Base-by-base conservation (phyloP, 2,113 vertebrate species). In the Anolis sagrei region DNA sequence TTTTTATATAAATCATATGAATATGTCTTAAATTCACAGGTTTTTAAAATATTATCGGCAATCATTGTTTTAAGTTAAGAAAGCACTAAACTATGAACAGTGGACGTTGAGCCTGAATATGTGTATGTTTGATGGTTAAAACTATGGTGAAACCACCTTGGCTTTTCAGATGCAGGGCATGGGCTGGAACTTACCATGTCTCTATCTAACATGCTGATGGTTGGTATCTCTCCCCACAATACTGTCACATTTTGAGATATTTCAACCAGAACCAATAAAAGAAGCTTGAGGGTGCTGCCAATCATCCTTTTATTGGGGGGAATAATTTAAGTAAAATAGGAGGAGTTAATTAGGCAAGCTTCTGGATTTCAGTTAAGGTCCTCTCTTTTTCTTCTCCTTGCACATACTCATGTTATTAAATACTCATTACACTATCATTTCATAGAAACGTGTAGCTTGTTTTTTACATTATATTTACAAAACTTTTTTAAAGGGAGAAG, bases 401-500 rank as follows among this genome's bases (percentile, higher is more conserved):
- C 66, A 11, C 66, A 69, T 5, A 23, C 27, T 10, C 29, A 27
- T 29, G 58, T 21, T 61, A 58, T 32, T 36, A 27, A 77, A 29
- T 27, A 21, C 27, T 83, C 3, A 21, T 36, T 27, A 39, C 23
- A 61, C 19, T 7, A 1, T 1, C 13, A 10, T 10, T 44, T 21
- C 29, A 64, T 66, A 25, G 29, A 88, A 29, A 1, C 29, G 76
- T 4, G 21, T 82, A 73, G 21, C 51, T 72, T 23, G 7, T 87
- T 78, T 86, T 92, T 87, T 32, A 76, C 77, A 19, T 3, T 77
- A 69, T 29, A 18, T 74, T 80, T 27, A 81, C 39, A 49, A 14
- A 94, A 3, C 84, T 27, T 91, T 76, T 79, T 73, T 21, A 54
- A 82, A 99, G 99, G 99, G 99, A 86, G 98, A 99, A 95, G 21